Evolutionary conservation across 1,140 invertebrate species (phyloP), one percentile per base, ranked within the genome.

Genomic region (Polyergus mexicanus): DNA sequence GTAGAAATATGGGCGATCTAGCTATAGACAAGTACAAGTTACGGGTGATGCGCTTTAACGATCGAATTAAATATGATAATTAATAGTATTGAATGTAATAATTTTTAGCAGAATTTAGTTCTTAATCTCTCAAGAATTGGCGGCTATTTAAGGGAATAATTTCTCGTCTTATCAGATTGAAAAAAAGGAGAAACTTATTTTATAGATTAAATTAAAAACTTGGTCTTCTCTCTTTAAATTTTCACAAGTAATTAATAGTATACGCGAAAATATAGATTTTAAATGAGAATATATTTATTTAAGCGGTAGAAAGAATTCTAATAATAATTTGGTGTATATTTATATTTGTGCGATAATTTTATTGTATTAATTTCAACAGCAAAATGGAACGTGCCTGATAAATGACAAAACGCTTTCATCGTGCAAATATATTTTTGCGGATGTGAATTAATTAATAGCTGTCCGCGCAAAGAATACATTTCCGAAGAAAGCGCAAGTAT

Each of bases 391-490:
- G 11, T 68, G 7, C 32, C 5, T 51, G 56, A 69, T 54, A 56
- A n/a, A 68, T 83, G 28, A 16, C 54, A 60, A 60, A 44, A 44
- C 38, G 54, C 66, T 81, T 81, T 81, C 66, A 22, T 66, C 65
- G 35, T 11, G 32, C 16, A 28, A 72, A 25, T 28, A 51, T 19
- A 6, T 80, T 41, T 22, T 16, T 22, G 35, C 16, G 16, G 25
- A 38, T 10, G 8, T 19, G 6, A 41, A 60, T 81, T 35, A 83
- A 72, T 83, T 35, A 60, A 72, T 35, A n/a, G 11, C 13, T 35
- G 22, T 38, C 11, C 25, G 38, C 19, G 38, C 41, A 13, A 44
- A 62, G n/a, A n/a, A n/a, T n/a, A 44, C 22, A 10, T 81, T 60
- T 72, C 16, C 54, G 38, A 60, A 22, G 78, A 44, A 58, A 72